phyloP scores from a whole-genome alignment of 1,140 invertebrate species.

The Euborellia annulipes region DNA sequence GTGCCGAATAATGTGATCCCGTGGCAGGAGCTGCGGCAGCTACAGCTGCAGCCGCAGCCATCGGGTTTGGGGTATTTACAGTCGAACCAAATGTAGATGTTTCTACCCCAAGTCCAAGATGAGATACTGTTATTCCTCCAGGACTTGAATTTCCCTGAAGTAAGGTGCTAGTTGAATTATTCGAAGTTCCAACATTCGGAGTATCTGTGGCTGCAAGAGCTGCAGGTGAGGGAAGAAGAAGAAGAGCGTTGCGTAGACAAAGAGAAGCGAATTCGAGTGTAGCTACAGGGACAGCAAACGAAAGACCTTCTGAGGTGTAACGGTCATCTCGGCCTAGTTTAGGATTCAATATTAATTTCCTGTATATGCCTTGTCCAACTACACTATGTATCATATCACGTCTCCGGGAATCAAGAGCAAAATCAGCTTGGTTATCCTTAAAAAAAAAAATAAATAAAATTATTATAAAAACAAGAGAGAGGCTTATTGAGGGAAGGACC shows the following conservation, averaged over 20 bases:
- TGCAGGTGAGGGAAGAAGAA: conserved; percentile 30
- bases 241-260: conserved; percentile 72
- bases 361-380: conserved; percentile 40
- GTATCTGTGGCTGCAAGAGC: conserved; percentile 3
- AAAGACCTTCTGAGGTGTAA: conserved; percentile 40
- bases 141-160: too few relatives aligned
- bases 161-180: too few relatives aligned
- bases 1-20: too few relatives aligned
- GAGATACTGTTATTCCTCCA: too few relatives aligned
- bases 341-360: conserved; percentile 46
- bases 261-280: conserved; percentile 80
- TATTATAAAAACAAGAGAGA: neutral
- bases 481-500: too few relatives aligned
- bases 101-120: too few relatives aligned
- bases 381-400: conserved; percentile 45
- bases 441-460: conserved; percentile 16
- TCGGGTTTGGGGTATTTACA: too few relatives aligned
- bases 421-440: conserved; percentile 47
- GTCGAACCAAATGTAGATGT: too few relatives aligned
- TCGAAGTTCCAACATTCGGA: neutral
- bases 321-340: conserved; percentile 23
- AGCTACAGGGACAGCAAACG: conserved; percentile 65
- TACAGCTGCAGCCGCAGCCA: too few relatives aligned
- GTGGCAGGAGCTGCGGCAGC: too few relatives aligned
- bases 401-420: conserved; percentile 40